phyloP scores from a whole-genome alignment of 1,140 invertebrate species.

The Drosophila carrolli region DNA sequence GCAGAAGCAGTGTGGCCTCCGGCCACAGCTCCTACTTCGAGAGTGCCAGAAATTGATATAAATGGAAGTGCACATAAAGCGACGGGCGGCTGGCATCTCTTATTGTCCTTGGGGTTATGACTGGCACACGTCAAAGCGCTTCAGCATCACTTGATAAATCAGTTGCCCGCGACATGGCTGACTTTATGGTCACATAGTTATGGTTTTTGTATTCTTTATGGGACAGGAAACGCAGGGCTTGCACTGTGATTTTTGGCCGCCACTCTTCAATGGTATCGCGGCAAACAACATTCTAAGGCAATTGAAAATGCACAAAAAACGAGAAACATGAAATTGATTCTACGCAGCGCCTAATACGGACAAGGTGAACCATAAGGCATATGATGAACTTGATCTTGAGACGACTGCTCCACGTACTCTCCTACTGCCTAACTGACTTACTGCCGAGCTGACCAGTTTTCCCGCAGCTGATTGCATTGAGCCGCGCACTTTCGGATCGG shows the following conservation, averaged over 20 bases:
- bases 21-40: neutral
- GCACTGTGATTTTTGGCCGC: slow-evolving; percentile 13
- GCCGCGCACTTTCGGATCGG: slow-evolving; percentile 68
- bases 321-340: slow-evolving; percentile 46
- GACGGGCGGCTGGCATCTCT: slow-evolving; percentile 33
- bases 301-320: slow-evolving; percentile 36
- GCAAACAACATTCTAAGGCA: slow-evolving; percentile 49
- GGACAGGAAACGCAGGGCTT: slow-evolving; percentile 60
- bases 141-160: slow-evolving; percentile 72
- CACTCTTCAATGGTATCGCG: slow-evolving; percentile 16
- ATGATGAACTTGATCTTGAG: slow-evolving; percentile 80
- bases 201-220: slow-evolving; percentile 17
- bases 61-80: slow-evolving; percentile 71
- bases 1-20: neutral
- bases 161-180: slow-evolving; percentile 39
- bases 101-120: slow-evolving; percentile 58
- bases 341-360: slow-evolving; percentile 59
- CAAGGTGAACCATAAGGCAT: slow-evolving; percentile 62
- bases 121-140: slow-evolving; percentile 62
- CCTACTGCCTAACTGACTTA: slow-evolving; percentile 17
- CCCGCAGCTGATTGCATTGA: slow-evolving; percentile 68
- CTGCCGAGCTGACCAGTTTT: slow-evolving; percentile 65
- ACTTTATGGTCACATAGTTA: slow-evolving; percentile 49
- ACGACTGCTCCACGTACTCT: slow-evolving; percentile 44
- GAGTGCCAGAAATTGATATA: slow-evolving; percentile 68